A percentile compares a stretch with the other conserved stretches of the same genome.
These are phyloP conservation scores for Dicrurus megarhynchus DNA, from an alignment of 2,113 vertebrate genomes.

Conservation along the genomic window DNA sequence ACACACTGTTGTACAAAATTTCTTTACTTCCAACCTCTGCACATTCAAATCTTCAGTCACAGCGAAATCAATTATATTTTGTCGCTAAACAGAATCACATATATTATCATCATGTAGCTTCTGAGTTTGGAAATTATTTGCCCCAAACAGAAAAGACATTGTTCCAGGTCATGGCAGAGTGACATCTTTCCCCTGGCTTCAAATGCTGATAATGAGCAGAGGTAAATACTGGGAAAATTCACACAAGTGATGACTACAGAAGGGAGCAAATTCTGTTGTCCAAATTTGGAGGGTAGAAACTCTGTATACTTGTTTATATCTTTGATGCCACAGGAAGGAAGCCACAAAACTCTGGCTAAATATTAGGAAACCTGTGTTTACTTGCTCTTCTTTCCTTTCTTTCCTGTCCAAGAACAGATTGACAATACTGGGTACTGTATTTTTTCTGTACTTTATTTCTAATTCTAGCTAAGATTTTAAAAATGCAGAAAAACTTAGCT, in stretches of 20 bases:
- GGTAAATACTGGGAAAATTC: background rate
- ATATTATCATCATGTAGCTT: background rate
- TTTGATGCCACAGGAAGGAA: background rate
- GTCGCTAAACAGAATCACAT: background rate
- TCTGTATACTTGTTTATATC: background rate
- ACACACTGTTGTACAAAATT: background rate
- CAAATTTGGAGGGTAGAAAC: background rate
- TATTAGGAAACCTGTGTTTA: background rate
- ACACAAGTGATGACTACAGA: background rate
- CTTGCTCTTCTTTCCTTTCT: background rate
- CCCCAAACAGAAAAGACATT: background rate
- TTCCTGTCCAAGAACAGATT: background rate
- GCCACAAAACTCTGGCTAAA: background rate
- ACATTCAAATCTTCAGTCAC: background rate
- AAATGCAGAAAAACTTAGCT: background rate
- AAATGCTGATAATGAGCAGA: background rate
- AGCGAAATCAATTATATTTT: background rate
- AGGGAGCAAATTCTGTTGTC: background rate
- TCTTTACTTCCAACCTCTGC: background rate
- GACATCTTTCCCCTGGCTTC: background rate
- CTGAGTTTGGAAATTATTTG: background rate
- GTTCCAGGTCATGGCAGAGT: background rate
- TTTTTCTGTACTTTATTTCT: background rate
- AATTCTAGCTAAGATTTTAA: background rate
- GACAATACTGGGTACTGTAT: background rate